Base-by-base conservation (phyloP, 2,797 vertebrate species). In the Enteromius thamalakanensis region DNA sequence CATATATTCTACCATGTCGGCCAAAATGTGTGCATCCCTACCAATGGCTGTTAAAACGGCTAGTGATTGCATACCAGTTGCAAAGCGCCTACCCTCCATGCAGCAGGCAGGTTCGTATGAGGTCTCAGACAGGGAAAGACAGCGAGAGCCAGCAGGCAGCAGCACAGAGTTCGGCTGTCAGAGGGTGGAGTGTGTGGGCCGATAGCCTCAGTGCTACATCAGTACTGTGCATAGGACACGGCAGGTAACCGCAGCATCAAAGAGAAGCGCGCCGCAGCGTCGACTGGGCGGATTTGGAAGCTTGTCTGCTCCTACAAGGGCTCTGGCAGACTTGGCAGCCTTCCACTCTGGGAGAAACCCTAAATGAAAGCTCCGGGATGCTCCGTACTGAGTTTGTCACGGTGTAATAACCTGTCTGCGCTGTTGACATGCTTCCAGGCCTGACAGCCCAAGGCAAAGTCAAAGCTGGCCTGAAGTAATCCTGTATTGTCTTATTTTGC, bases 401-500 rank as follows among this genome's bases (percentile, higher is more conserved):
- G 67, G 80, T 76, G 84, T 89, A 89, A 90, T 89, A 89, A 88
- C 89, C 89, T 88, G 90, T 88, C 88, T 87, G 65, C 51, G 65
- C 29, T 68, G 45, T 77, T 84, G 81, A 88, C 86, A 80, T 89
- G 76, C 70, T 90, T 86, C 85, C 64, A 87, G 85, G 78, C 74
- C 80, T 87, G 86, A 87, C 86, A 86, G 86, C 84, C 45, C 64
- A 67, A 80, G 68, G 74, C 78, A 80, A 82, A 72, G 75, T 87
- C 85, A 34, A 42, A 84, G 65, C 49, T 60, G 34, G 42, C 53
- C 81, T 83, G 72, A 82, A 85, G 86, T 81, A 82, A 72, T 58
- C 83, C 83, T 26, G 29, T 58, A 83, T 45, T 60, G 64, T 58
- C 74, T 51, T 69, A 21, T 42, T 64, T 74, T 58, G 45, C 5